Percentiles rank a stretch among this genome's conserved stretches.
Evolutionary conservation across 2,797 vertebrate species (phyloP).

Genomic region (Alectoris magna): DNA sequence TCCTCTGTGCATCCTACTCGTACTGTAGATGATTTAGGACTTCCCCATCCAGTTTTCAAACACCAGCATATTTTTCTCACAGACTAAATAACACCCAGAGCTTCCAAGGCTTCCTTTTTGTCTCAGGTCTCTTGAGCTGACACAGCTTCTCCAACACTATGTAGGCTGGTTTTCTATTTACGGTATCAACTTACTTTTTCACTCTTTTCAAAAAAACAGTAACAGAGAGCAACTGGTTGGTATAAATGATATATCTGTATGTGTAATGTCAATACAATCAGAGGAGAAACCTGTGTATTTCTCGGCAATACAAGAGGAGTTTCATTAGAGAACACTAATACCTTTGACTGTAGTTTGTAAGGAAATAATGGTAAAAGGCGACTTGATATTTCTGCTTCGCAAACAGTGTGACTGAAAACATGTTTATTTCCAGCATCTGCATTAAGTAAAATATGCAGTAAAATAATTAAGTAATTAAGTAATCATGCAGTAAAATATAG

Average conservation of each 20-base stretch:
- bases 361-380: background rate
- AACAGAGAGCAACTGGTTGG: background rate
- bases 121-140: conserved; percentile 1
- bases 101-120: background rate
- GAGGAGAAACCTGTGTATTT: background rate
- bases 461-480: too few relatives aligned
- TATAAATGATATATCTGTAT: background rate
- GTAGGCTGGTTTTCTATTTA: background rate
- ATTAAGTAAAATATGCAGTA: background rate
- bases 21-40: background rate
- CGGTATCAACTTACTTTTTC: background rate
- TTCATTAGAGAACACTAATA: background rate
- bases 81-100: background rate
- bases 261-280: background rate
- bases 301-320: background rate
- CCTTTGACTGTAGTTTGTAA: conserved; percentile 1
- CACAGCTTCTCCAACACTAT: background rate
- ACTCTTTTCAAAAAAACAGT: background rate
- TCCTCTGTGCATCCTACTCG: background rate
- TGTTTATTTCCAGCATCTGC: background rate
- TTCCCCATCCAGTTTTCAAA: background rate
- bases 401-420: background rate
- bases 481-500: too few relatives aligned
- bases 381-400: conserved; percentile 32
- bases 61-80: background rate